Percentiles rank a stretch among this genome's conserved stretches.
Evolutionary conservation across 2,888 invertebrate genomes (phyloP).

Genomic region (Myopa testacea): DNA sequence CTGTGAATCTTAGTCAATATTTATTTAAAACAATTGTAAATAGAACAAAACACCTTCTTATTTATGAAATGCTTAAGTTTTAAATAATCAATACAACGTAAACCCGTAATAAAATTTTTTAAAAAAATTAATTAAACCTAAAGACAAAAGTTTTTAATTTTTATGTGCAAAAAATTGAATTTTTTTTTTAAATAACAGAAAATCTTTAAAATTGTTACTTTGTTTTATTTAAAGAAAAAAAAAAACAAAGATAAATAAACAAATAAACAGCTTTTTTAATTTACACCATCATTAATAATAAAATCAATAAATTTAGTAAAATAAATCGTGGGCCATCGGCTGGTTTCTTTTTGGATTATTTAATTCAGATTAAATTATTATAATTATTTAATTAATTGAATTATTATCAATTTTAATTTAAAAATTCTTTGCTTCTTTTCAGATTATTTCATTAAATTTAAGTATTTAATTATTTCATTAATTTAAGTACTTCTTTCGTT

Average conservation of each 20-base stretch:
- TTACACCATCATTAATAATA: constrained; percentile 64
- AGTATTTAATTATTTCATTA: not conserved
- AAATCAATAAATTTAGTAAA: constrained; percentile 27
- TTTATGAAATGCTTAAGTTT: no score
- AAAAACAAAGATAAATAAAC: no score
- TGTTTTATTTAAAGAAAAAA: not conserved
- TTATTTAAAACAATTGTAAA: no score
- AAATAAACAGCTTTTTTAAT: constrained; percentile 47
- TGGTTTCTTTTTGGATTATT: constrained; percentile 46
- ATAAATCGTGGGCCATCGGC: not conserved
- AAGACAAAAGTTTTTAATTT: no score
- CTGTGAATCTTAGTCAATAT: no score
- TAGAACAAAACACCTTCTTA: no score
- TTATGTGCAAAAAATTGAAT: not conserved
- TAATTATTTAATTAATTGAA: constrained; percentile 40
- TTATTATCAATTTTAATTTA: constrained; percentile 20
- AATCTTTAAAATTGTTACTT: no score
- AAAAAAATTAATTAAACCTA: no score
- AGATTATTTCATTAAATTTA: not conserved
- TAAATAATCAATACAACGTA: no score
- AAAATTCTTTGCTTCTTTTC: no score
- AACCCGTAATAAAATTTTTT: no score
- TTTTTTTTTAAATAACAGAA: not conserved
- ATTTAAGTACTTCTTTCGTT: no score
- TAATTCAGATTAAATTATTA: constrained; percentile 43